Evolutionary conservation across 2,113 vertebrate genomes (phyloP), one percentile per base, ranked within the genome.

Genomic region (Crocuta crocuta): DNA sequence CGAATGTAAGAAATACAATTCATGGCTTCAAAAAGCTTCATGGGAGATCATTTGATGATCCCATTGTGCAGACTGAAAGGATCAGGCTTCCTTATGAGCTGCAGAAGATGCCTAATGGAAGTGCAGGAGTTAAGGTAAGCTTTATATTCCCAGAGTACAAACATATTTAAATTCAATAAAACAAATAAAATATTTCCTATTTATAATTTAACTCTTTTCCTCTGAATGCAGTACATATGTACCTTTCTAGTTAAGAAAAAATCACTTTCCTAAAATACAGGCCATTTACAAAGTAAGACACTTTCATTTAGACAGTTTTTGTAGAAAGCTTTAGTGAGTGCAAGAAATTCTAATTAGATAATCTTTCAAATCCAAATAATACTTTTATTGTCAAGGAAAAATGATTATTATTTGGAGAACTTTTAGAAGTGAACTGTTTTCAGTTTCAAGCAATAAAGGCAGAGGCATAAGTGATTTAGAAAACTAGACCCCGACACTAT

Each of bases 1-100:
- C 99, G 81, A 99, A 99, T 83, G 99, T 99, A 98, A 99, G 99
- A 99, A 99, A 99, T 96, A 99, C 99, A 74, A 97, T 99, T 39
- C 99, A 99, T 97, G 99, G 99, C 84, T 99, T 99, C 98, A 99
- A 99, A 98, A 99, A 99, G 95, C 99, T 99, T 98, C 99, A 99
- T 26, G 99, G 99, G 82, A 98, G 99, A 98, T 98, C 99, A 10
- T 99, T 99, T 97, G 99, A 99, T 93, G 99, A 99, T 98, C 99
- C 99, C 17, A 99, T 99, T 97, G 99, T 99, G 96, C 99, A 99
- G 97, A 98, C 98, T 10, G 99, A 99, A 98, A 99, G 99, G 97
- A 97, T 98, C 95, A 99, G 98, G 97, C 99, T 99, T 98, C 99
- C 99, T 65, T 99, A 99, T 98, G 99, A 99, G 58, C 98, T 99